A percentile compares a stretch with the other conserved stretches of the same genome.
These are phyloP conservation scores for Phrynocephalus versicolor DNA, from an alignment of 2,113 vertebrate species.

Conservation along the genomic window DNA sequence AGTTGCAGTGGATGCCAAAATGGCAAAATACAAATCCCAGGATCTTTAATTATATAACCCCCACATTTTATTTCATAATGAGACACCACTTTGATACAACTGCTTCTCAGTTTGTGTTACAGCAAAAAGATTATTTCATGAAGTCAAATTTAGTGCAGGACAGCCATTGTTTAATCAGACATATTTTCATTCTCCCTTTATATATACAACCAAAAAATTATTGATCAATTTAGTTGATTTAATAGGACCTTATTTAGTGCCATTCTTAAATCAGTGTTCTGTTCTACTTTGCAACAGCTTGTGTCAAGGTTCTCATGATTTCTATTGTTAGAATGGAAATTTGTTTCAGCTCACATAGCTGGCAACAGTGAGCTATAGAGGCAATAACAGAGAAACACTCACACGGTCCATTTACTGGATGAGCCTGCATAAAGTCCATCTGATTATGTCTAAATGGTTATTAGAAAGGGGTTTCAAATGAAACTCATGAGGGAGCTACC, in stretches of 20 bases:
- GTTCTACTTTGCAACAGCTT: conserved; percentile 52
- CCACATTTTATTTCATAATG: conserved; percentile 33
- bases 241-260: conserved; percentile 38
- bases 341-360: conserved; percentile 60
- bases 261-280: conserved; percentile 36
- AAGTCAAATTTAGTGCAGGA: conserved; percentile 28
- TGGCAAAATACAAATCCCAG: not conserved
- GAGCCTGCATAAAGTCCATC: conserved; percentile 70
- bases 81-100: conserved; percentile 46
- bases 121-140: conserved; percentile 20
- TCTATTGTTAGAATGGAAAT: conserved; percentile 65
- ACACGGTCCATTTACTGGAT: conserved; percentile 68
- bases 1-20: not conserved
- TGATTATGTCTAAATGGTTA: conserved; percentile 70
- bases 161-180: conserved; percentile 27
- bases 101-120: not conserved
- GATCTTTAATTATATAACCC: not conserved
- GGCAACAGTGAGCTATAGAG: conserved; percentile 55
- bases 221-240: conserved; percentile 42
- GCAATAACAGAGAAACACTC: conserved; percentile 65
- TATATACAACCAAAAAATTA: not conserved
- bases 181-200: conserved; percentile 25
- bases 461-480: conserved; percentile 64
- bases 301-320: conserved; percentile 60
- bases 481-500: conserved; percentile 50